Evolutionary conservation across 2,113 vertebrate genomes (phyloP).

Genomic region (Nycticorax nycticorax): DNA sequence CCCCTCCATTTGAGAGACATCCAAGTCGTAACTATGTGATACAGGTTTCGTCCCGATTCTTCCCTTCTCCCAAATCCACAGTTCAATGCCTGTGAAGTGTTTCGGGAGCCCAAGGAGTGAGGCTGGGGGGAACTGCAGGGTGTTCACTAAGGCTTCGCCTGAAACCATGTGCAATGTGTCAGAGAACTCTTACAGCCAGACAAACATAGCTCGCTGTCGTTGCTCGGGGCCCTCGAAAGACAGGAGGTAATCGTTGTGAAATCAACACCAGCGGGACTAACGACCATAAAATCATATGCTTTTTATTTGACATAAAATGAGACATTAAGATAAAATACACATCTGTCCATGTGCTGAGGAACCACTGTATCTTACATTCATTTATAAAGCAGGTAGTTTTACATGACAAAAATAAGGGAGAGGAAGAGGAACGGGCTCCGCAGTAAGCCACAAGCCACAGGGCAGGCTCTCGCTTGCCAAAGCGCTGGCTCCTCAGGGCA

Average conservation of each 20-base stretch:
- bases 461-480: slow-evolving; percentile 28
- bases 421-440: background rate
- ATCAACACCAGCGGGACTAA: background rate
- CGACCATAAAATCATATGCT: slow-evolving; percentile 29
- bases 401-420: slow-evolving; percentile 26
- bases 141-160: background rate
- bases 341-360: slow-evolving; percentile 80
- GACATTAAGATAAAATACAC: slow-evolving; percentile 79
- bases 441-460: slow-evolving; percentile 13
- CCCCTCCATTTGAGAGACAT: background rate
- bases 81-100: background rate
- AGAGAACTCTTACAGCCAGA: background rate
- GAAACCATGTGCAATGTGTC: background rate
- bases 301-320: slow-evolving; percentile 74
- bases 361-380: slow-evolving; percentile 79
- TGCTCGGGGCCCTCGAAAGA: background rate
- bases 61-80: background rate
- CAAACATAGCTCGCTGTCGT: fast-evolving
- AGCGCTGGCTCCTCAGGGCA: background rate
- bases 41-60: background rate
- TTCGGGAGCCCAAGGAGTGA: background rate
- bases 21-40: background rate
- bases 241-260: background rate
- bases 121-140: background rate
- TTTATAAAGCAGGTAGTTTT: slow-evolving; percentile 68